phyloP scores from a whole-genome alignment of 2,113 vertebrate species.

The Neogobius melanostomus region DNA sequence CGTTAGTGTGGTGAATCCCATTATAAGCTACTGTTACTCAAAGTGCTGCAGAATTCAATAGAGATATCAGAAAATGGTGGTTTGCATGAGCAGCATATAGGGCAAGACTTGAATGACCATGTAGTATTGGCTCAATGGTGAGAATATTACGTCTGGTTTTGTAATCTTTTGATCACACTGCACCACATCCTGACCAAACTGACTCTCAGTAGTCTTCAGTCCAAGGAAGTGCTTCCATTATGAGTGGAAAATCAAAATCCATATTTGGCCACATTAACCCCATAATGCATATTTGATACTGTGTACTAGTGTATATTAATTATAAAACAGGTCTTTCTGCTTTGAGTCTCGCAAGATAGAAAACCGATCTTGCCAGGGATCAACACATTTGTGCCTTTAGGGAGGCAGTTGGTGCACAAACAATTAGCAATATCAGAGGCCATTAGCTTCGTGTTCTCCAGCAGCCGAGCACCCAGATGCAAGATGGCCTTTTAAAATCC shows the following conservation, averaged over 20 bases:
- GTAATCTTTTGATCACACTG: too few relatives aligned
- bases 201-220: slow-evolving; percentile 31
- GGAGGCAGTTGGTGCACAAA: slow-evolving; percentile 37
- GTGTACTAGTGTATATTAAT: slow-evolving; percentile 56
- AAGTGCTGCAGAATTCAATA: too few relatives aligned
- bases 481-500: slow-evolving; percentile 24
- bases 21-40: too few relatives aligned
- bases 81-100: too few relatives aligned
- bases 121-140: too few relatives aligned
- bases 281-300: slow-evolving; percentile 68
- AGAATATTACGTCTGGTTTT: too few relatives aligned
- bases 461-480: slow-evolving; percentile 15
- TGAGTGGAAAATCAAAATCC: slow-evolving; percentile 65
- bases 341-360: slow-evolving; percentile 30
- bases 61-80: too few relatives aligned
- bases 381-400: slow-evolving; percentile 62
- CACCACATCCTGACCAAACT: neutral
- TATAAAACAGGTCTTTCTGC: slow-evolving; percentile 60
- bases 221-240: slow-evolving; percentile 55
- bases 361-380: slow-evolving; percentile 40
- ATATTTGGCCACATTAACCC: slow-evolving; percentile 57
- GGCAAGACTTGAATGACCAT: too few relatives aligned
- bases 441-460: slow-evolving; percentile 37
- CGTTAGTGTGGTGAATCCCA: too few relatives aligned
- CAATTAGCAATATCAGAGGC: slow-evolving; percentile 50